Percentiles rank a stretch among this genome's conserved stretches.
These are phyloP conservation scores for Agrochola circellaris DNA, from an alignment of 2,888 invertebrate species.

Conservation along the genomic window DNA sequence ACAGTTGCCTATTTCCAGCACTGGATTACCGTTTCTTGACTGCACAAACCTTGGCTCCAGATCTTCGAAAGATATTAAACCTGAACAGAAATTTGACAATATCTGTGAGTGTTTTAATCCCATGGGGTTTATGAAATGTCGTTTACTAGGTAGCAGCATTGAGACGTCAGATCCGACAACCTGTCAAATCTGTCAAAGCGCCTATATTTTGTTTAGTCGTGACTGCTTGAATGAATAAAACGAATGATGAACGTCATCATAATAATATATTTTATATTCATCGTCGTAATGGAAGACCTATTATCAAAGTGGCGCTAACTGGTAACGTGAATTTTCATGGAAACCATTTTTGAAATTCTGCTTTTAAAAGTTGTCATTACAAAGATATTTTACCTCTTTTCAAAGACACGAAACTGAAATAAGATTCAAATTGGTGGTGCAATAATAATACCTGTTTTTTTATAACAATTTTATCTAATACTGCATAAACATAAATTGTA, in stretches of 20 bases:
- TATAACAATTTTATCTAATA: conserved; percentile 8
- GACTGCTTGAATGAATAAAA: too few species aligned
- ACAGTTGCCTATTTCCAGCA: conserved; percentile 53
- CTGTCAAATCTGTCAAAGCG: too few species aligned
- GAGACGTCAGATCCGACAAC: background rate
- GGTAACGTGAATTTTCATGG: too few species aligned
- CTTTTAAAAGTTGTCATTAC: background rate
- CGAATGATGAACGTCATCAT: too few species aligned
- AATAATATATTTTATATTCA: background rate
- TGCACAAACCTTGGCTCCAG: conserved; percentile 27
- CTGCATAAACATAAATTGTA: background rate
- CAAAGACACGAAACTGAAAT: background rate
- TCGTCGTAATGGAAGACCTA: background rate
- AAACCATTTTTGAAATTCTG: too few species aligned
- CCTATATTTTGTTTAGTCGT: too few species aligned
- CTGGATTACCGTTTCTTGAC: conserved; percentile 48
- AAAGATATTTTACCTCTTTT: background rate
- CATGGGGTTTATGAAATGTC: too few species aligned
- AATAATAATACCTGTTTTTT: conserved; percentile 15
- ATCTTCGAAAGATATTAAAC: background rate
- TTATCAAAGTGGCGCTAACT: background rate
- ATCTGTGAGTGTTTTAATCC: background rate
- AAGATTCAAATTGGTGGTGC: background rate
- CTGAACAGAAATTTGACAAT: conserved; percentile 19
- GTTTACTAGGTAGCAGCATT: background rate